Conservation (phyloP, 2,888 invertebrate species). For the Agrochola lota region DNA sequence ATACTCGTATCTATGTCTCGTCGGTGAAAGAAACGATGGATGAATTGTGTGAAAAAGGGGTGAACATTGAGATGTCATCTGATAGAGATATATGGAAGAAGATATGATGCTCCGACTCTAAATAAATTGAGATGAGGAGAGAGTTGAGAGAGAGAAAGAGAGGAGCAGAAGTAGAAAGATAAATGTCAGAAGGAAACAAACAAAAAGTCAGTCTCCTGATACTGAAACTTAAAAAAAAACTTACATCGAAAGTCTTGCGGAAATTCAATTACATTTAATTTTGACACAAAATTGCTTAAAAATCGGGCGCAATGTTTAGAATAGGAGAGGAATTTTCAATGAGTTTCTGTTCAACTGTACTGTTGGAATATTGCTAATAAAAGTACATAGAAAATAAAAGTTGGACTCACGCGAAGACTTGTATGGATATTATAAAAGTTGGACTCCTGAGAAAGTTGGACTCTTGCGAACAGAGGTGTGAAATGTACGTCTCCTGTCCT, state of each 20-base stretch:
- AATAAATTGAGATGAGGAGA: neutral
- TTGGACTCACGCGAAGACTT: no score
- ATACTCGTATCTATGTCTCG: conserved; percentile 4
- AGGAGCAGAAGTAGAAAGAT: neutral
- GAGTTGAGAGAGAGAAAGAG: no score
- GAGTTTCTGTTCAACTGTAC: no score
- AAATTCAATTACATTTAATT: neutral
- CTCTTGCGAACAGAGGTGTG: no score
- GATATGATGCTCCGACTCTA: neutral
- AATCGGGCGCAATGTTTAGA: neutral
- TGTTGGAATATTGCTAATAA: no score
- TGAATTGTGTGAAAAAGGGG: neutral
- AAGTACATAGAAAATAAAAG: neutral
- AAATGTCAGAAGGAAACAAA: neutral
- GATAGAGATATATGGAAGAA: neutral
- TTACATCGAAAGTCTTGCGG: neutral
- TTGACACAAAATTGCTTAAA: neutral
- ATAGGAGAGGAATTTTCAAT: neutral
- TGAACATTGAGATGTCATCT: neutral
- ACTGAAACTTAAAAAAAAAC: neutral
- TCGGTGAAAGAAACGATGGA: neutral
- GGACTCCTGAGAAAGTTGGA: no score
- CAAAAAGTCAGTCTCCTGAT: neutral
- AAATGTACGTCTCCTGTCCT: neutral
- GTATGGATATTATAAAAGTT: no score